Base-by-base conservation (phyloP, 2,888 invertebrate genomes). In the Disparrhopalites patrizii region DNA sequence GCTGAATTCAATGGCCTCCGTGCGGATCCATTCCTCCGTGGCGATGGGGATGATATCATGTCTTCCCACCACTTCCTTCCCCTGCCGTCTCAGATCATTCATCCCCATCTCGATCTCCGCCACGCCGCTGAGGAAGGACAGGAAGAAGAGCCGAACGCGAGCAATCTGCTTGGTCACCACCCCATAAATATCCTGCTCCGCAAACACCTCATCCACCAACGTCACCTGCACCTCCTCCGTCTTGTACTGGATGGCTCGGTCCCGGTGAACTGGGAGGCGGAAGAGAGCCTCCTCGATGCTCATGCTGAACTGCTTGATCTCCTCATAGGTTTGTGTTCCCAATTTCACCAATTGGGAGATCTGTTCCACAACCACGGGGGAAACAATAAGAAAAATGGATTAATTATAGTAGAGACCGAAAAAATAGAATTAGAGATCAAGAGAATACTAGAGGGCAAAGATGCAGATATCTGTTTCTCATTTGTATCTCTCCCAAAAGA, bases 1-100 rank as follows among this genome's bases (percentile, higher is more conserved):
- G 81, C 98, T 97, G 80, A 99, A 96, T 80, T 97, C 95, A 0
- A 92, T 87, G 56, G 88, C 86, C 81, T 99, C 97, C 62, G 98
- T 85, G 43, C 94, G 87, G 78, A 99, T 99, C 99, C 99, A 99
- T 81, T 99, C 95, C 81, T 99, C 99, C 0, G 99, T 99, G 69
- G 91, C 91, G 20, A 94, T 93, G 25, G 99, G 98, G 79, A 99
- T 95, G 79, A 99, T 99, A 81, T 99, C 99, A 81, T 97, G 96
- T 3, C 99, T 85, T 0, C 99, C 96, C 1, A 99, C 99, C 61
- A 99, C 96, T 84, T 99, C 99, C 81, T 90, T 90, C n/a, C 98
- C 98, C 81, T 96, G 93, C n/a, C 97, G 85, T 80, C 93, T 86
- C 84, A 94, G 86, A 81, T 99, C 99, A 81, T 99, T 99, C 65